Evolutionary conservation across 1,140 invertebrate species (phyloP).

Genomic region (Macrostomum lignano): DNA sequence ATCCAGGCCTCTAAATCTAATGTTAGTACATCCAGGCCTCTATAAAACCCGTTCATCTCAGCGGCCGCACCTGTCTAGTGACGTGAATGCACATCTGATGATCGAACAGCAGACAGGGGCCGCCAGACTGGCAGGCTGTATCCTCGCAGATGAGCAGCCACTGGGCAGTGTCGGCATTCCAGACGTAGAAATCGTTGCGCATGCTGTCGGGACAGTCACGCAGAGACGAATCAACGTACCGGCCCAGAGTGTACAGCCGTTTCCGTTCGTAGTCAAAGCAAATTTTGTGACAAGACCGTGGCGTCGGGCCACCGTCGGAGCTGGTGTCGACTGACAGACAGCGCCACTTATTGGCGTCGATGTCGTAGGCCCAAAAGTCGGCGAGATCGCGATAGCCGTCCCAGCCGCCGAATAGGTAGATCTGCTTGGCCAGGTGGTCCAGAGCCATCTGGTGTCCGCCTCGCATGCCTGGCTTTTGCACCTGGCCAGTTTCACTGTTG

Average conservation of each 20-base stretch:
- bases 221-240: too few species aligned
- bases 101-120: too few species aligned
- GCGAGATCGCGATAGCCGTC: constrained; percentile 46
- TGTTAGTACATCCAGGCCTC: too few species aligned
- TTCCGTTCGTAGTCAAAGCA: constrained; percentile 50
- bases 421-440: constrained; percentile 36
- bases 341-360: constrained; percentile 41
- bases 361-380: constrained; percentile 50
- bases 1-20: too few species aligned
- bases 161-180: too few species aligned
- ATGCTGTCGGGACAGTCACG: too few species aligned
- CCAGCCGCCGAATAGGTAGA: constrained; percentile 73
- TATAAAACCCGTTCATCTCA: too few species aligned
- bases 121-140: too few species aligned
- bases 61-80: too few species aligned
- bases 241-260: constrained; percentile 51
- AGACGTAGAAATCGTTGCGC: too few species aligned
- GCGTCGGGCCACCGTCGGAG: constrained; percentile 41
- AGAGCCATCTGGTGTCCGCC: constrained; percentile 66
- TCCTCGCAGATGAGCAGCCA: too few species aligned
- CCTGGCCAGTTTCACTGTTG: constrained; percentile 4
- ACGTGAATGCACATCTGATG: too few species aligned
- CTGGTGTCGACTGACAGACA: constrained; percentile 40
- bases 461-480: constrained; percentile 50
- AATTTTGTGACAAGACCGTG: constrained; percentile 69